Evolutionary conservation across 2,113 vertebrate species (phyloP).

Genomic region (Channa argus): DNA sequence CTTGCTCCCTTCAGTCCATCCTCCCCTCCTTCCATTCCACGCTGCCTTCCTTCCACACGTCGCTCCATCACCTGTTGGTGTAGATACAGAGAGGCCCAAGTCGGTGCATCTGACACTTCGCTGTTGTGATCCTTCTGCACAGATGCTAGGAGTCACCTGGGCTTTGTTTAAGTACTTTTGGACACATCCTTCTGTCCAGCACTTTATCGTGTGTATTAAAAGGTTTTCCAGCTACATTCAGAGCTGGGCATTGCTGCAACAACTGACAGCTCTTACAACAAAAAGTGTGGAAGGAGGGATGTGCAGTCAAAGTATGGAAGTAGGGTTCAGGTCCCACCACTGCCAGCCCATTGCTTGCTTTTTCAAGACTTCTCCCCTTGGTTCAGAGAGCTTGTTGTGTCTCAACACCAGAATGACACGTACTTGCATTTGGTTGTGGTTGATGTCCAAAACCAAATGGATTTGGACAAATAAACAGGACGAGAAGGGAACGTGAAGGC

Average conservation of each 20-base stretch:
- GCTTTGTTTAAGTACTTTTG: constrained; percentile 36
- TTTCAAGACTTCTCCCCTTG: constrained; percentile 27
- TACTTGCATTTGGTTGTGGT: constrained; percentile 1
- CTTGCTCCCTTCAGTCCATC: constrained; percentile 44
- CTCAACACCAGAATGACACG: constrained; percentile 22
- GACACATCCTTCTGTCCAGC: constrained; percentile 49
- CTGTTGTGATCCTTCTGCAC: constrained; percentile 28
- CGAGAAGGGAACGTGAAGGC: constrained; percentile 28
- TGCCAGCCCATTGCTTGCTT: constrained; percentile 38
- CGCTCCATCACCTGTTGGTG: constrained; percentile 55
- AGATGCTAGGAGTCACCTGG: constrained; percentile 29
- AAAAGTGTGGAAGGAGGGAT: constrained; percentile 37
- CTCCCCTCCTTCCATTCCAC: constrained; percentile 53
- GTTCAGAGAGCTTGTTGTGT: constrained; percentile 17
- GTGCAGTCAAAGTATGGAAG: constrained; percentile 25
- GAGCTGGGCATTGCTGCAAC: not conserved
- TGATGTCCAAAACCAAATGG: constrained; percentile 16
- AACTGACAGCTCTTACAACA: not conserved
- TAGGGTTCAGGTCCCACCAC: constrained; percentile 20
- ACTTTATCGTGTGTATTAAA: not conserved
- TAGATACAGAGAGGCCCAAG: constrained; percentile 50
- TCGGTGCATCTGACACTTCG: constrained; percentile 29
- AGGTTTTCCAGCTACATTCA: not conserved
- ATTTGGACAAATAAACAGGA: constrained; percentile 21
- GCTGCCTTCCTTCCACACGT: constrained; percentile 44